These are phyloP conservation scores for Theonella swinhoei DNA, from an alignment of 37 sponge, comb jelly and placozoan species.

Conservation along the genomic window DNA sequence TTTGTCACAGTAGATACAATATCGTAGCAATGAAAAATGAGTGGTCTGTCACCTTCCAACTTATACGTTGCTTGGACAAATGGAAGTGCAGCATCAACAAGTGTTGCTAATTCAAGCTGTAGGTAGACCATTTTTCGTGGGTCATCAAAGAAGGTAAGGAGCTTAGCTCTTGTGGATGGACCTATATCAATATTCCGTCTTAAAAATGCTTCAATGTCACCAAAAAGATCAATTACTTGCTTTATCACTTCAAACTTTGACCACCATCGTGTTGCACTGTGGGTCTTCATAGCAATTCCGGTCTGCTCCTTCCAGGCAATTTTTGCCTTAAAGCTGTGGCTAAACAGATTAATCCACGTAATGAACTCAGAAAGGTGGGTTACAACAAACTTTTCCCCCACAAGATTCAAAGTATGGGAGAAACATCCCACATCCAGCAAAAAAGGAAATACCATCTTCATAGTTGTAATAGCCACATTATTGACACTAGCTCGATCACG, in stretches of 20 bases:
- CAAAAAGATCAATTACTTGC: conserved; percentile 58
- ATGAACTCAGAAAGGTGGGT: conserved; percentile 30
- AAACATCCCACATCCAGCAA: conserved; percentile 48
- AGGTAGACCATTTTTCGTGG: conserved; percentile 1
- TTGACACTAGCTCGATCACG: no score
- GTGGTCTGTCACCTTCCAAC: conserved; percentile 53
- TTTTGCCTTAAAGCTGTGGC: conserved; percentile 55
- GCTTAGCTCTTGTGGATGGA: conserved; percentile 46
- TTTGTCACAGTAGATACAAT: background rate
- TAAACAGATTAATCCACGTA: conserved; percentile 47
- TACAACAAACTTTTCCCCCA: conserved; percentile 42
- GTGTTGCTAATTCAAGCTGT: conserved; percentile 48
- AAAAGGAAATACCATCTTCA: conserved; percentile 38
- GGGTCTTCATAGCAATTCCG: conserved; percentile 47
- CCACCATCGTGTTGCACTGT: conserved; percentile 65
- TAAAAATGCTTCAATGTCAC: conserved; percentile 52
- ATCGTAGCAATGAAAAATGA: conserved; percentile 51
- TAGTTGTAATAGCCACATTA: no score
- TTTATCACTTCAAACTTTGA: conserved; percentile 43
- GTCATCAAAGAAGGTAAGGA: conserved; percentile 38
- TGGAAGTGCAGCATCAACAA: conserved; percentile 40
- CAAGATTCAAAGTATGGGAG: conserved; percentile 52
- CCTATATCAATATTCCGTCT: conserved; percentile 37
- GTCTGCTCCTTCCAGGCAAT: conserved; percentile 57
- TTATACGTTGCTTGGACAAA: conserved; percentile 69